These are phyloP conservation scores for Lophochroa leadbeateri DNA, from an alignment of 2,113 vertebrate species.

Conservation along the genomic window DNA sequence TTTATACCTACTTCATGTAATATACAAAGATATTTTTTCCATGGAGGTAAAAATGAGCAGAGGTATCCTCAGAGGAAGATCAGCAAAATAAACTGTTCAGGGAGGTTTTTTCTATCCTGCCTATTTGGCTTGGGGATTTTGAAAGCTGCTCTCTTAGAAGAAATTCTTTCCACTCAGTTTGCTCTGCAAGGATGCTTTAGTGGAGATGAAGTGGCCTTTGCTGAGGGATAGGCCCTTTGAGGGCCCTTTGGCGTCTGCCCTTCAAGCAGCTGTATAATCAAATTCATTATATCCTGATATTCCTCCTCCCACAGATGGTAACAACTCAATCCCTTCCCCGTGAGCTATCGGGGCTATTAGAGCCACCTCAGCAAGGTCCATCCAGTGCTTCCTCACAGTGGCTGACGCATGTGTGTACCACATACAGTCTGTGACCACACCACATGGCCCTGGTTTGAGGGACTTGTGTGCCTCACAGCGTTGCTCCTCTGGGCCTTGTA, in stretches of 20 bases:
- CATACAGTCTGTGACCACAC: neutral
- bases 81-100: neutral
- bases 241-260: neutral
- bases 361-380: neutral
- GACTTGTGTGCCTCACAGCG: neutral
- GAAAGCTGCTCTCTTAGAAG: neutral
- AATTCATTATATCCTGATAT: neutral
- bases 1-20: neutral
- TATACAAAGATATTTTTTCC: neutral
- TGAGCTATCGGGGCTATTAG: neutral
- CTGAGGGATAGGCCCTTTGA: neutral
- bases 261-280: neutral
- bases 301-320: neutral
- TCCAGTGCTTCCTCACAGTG: neutral
- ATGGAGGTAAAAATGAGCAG: neutral
- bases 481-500: neutral
- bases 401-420: accelerated
- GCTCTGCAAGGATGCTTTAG: neutral
- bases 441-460: accelerated
- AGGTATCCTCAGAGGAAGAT: neutral
- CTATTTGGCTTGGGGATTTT: neutral
- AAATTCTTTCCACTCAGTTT: neutral
- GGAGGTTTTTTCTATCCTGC: neutral
- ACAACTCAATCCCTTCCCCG: neutral
- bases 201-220: neutral